Evolutionary conservation across 1,140 invertebrate genomes (phyloP), one percentile per base, ranked within the genome.

Genomic region (Uloborus diversus): DNA sequence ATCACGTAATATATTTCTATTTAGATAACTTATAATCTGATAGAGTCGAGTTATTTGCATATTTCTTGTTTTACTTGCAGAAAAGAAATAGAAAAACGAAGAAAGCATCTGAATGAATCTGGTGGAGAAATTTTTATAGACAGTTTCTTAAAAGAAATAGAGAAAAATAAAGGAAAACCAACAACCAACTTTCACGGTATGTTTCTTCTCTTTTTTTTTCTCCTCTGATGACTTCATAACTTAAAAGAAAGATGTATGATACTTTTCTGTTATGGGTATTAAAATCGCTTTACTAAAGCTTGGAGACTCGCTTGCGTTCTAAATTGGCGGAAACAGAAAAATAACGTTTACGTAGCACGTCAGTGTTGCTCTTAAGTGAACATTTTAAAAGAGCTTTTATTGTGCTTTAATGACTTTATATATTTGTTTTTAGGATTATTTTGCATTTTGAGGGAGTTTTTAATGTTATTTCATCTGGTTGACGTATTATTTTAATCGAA

Each of bases 21-120:
- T 42, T 1, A 9, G 2, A 42, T 42, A 13, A 13, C 17, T 42
- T 1, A 42, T 13, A 42, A 13, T 9, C 0, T 0, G 9, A 13
- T 42, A 13, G 17, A 42, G 9, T 42, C 1, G 9, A 17, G 17
- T 13, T 42, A 13, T 42, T 42, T 13, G 9, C 9, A 42, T 17
- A 42, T 17, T 42, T 13, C 17, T 42, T 42, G 9, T 42, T 9
- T 42, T 9, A 9, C 9, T 51, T 70, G 4, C 35, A 73, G 69
- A n/a, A 73, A 20, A 0, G 69, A 59, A 30, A 20, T 56, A 49
- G 13, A 62, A 7, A 17, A 13, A 27, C 32, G 96, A 84, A 92
- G 93, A 79, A 86, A 89, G 42, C 90, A 89, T 1, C 92, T 92
- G 81, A 9, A 28, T 4, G 20, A 76, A 28, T 14, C 4, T 35